phyloP scores from a whole-genome alignment of 2,113 vertebrate species.

The Columbina picui region DNA sequence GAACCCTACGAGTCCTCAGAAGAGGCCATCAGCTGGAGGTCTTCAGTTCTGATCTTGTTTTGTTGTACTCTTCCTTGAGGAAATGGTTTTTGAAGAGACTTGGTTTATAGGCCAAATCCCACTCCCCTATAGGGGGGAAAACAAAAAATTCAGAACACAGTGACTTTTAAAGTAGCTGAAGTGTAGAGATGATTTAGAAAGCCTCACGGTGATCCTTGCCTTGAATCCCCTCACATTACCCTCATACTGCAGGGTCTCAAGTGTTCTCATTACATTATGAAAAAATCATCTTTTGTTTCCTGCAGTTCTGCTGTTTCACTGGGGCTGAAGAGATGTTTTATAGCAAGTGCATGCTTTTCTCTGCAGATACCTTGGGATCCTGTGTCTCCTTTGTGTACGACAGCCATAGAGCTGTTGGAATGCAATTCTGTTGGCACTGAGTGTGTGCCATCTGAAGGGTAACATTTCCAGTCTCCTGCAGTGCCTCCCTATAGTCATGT shows the following conservation, averaged over 20 bases:
- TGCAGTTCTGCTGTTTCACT: not conserved
- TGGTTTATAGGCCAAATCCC: not conserved
- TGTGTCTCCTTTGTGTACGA: not conserved
- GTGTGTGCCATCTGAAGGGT: not conserved
- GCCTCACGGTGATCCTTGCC: not conserved
- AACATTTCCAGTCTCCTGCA: not conserved
- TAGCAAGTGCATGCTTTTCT: not conserved
- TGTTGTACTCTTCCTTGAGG: not conserved
- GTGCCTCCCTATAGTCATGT: rapidly evolving
- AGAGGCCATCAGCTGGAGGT: not conserved
- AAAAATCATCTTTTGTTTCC: constrained; percentile 11
- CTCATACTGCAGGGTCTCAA: not conserved
- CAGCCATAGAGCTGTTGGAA: not conserved
- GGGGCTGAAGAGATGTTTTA: not conserved
- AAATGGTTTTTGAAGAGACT: not conserved
- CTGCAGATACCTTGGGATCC: not conserved
- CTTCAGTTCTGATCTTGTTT: not conserved
- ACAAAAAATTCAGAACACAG: not conserved
- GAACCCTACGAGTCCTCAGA: not conserved
- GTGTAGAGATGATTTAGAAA: not conserved
- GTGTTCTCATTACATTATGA: not conserved
- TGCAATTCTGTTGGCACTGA: not conserved
- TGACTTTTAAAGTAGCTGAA: not conserved
- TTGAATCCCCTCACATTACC: not conserved
- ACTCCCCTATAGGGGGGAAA: not conserved